A percentile compares a stretch with the other conserved stretches of the same genome.
phyloP scores from a whole-genome alignment of 37 sponge, comb jelly and placozoan species.

The Dysidea cf. avara region DNA sequence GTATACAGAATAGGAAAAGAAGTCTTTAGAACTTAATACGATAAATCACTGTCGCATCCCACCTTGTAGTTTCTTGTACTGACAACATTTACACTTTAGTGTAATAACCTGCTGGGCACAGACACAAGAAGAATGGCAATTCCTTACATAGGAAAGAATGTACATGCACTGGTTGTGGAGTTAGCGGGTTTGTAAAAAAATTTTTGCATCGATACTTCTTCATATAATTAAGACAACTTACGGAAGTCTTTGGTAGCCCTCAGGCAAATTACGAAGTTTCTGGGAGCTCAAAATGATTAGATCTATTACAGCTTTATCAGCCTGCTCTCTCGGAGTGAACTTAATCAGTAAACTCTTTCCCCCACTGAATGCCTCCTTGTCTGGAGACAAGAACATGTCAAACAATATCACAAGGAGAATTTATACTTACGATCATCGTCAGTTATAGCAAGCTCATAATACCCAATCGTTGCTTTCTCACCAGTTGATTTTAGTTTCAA shows the following conservation, averaged over 20 bases:
- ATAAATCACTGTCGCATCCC: no score
- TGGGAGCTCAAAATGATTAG: constrained; percentile 33
- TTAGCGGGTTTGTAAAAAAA: no score
- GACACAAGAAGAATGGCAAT: no score
- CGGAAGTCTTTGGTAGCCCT: constrained; percentile 60
- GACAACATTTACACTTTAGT: no score
- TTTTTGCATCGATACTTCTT: no score
- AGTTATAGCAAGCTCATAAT: constrained; percentile 31
- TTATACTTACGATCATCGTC: constrained; percentile 58
- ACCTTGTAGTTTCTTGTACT: no score
- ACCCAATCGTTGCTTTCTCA: constrained; percentile 40
- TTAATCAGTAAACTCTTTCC: constrained; percentile 44
- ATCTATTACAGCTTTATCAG: constrained; percentile 32
- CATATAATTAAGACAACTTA: no score
- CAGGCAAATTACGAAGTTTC: constrained; percentile 45
- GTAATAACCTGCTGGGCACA: no score
- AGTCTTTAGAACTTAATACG: no score
- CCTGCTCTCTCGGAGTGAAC: constrained; percentile 32
- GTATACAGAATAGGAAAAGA: no score
- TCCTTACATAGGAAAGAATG: no score
- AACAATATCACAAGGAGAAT: not conserved
- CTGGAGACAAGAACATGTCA: constrained; percentile 1
- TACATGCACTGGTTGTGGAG: no score
- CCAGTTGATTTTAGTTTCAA: constrained; percentile 24
- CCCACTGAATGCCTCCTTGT: constrained; percentile 38